Conservation (phyloP, 2,888 invertebrate genomes). For the Rutpela maculata region DNA sequence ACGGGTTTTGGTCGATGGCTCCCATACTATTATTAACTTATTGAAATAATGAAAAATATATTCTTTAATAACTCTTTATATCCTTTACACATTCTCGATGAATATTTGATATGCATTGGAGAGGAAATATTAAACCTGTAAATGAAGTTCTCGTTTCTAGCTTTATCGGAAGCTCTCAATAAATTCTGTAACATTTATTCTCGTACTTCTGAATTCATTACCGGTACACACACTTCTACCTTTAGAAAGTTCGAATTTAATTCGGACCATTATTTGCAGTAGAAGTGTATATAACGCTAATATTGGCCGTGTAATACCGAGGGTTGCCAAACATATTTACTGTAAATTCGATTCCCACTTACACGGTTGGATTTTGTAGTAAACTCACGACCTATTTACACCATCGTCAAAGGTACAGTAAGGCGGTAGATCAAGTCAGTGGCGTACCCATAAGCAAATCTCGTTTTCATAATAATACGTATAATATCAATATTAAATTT, state of each 20-base stretch:
- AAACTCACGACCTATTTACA: conserved; percentile 17
- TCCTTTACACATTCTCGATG: conserved; percentile 20
- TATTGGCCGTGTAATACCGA: conserved; percentile 6
- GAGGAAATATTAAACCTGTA: conserved; percentile 35
- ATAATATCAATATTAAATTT: no score
- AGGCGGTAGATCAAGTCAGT: conserved; percentile 1
- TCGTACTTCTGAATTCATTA: conserved; percentile 15
- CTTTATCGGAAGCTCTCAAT: background rate
- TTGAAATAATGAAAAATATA: background rate
- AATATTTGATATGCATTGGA: conserved; percentile 27
- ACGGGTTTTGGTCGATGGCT: no score
- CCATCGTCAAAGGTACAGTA: conserved; percentile 24
- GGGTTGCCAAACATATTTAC: conserved; percentile 30
- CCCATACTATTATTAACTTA: background rate
- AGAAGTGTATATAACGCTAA: conserved; percentile 22
- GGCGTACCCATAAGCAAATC: background rate
- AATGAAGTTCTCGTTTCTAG: conserved; percentile 23
- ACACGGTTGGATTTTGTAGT: conserved; percentile 16
- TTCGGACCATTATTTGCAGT: conserved; percentile 33
- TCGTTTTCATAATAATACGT: no score
- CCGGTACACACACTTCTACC: background rate
- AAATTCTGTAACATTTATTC: conserved; percentile 17
- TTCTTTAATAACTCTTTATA: background rate
- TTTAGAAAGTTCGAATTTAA: conserved; percentile 23
- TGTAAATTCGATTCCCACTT: conserved; percentile 36